A percentile compares a stretch with the other conserved stretches of the same genome.
These are phyloP conservation scores for Atopsyche davidsoni DNA, from an alignment of 1,140 invertebrate genomes.

Conservation along the genomic window DNA sequence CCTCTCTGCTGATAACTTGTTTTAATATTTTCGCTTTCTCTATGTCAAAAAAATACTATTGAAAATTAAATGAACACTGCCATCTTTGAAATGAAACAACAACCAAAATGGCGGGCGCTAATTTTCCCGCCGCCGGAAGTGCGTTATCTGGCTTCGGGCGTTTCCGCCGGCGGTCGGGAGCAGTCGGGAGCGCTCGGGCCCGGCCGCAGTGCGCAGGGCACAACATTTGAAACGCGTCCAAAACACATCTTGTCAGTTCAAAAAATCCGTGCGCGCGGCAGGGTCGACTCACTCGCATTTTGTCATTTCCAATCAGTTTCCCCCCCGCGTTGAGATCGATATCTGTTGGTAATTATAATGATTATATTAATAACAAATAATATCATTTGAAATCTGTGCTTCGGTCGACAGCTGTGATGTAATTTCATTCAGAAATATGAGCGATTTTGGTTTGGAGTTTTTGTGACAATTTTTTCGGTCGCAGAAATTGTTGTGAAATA, in stretches of 20 bases:
- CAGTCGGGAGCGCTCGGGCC: constrained; percentile 1
- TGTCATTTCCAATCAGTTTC: no score
- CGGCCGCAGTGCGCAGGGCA: constrained; percentile 8
- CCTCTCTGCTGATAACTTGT: not conserved
- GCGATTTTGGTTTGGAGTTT: no score
- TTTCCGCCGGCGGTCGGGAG: constrained; percentile 1
- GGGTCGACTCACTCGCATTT: no score
- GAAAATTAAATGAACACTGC: not conserved
- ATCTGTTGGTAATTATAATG: no score
- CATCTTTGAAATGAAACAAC: not conserved
- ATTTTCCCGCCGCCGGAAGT: not conserved
- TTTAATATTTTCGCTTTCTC: no score
- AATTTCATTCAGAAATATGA: no score
- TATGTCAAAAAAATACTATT: not conserved
- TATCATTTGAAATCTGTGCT: no score
- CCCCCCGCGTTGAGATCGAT: no score
- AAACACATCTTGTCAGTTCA: constrained; percentile 20
- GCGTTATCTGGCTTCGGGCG: constrained; percentile 1
- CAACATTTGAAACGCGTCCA: constrained; percentile 14
- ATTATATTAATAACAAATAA: no score
- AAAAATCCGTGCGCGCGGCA: constrained; percentile 10
- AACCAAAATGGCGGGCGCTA: not conserved
- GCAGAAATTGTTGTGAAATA: no score
- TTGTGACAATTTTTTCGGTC: no score
- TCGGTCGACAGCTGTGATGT: no score